Evolutionary conservation across 2,888 invertebrate genomes (phyloP).

Genomic region (Hoplodrina blanda): DNA sequence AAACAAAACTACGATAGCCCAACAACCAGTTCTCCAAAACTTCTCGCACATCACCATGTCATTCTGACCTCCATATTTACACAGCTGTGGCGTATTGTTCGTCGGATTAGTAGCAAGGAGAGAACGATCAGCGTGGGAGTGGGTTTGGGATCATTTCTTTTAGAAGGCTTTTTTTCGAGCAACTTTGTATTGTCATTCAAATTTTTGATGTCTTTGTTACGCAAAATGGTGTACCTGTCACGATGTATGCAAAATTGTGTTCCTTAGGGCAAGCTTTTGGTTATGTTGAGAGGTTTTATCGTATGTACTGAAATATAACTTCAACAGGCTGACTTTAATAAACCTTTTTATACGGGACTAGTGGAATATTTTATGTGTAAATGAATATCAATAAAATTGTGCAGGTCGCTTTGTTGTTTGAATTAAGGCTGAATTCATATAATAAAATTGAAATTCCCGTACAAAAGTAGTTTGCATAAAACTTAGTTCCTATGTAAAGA

Average conservation of each 20-base stretch:
- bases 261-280: slow-evolving; percentile 9
- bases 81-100: slow-evolving; percentile 72
- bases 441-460: background rate
- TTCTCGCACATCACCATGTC: slow-evolving; percentile 44
- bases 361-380: background rate
- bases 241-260: slow-evolving; percentile 41
- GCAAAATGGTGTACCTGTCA: slow-evolving; percentile 24
- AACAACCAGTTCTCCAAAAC: slow-evolving; percentile 25
- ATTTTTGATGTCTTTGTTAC: slow-evolving; percentile 33
- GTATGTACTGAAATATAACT: background rate
- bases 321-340: background rate
- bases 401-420: background rate
- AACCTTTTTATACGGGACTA: background rate
- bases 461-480: no score
- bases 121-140: slow-evolving; percentile 67
- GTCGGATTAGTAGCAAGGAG: slow-evolving; percentile 69
- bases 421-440: background rate
- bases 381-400: background rate
- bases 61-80: slow-evolving; percentile 68
- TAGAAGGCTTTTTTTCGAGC: slow-evolving; percentile 20
- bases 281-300: slow-evolving; percentile 21
- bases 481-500: no score
- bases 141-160: slow-evolving; percentile 43
- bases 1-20: slow-evolving; percentile 6
- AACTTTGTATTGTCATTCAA: slow-evolving; percentile 43